Base-by-base conservation (phyloP, 2,797 vertebrate species). In the Muraenolepis orangiensis region DNA sequence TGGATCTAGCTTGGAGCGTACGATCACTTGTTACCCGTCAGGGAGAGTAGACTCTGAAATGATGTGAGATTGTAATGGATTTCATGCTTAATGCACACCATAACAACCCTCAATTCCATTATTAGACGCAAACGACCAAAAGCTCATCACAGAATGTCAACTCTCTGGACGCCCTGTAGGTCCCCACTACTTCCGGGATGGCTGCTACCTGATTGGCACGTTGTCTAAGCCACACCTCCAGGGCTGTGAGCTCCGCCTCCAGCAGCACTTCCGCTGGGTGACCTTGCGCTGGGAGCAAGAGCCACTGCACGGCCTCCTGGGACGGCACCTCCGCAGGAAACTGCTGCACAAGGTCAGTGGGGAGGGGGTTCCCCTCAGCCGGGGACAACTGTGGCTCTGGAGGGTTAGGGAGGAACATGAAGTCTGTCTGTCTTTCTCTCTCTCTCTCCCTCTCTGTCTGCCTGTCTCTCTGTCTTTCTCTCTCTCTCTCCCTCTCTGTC, bases 181-280 rank as follows among this genome's bases (percentile, higher is more conserved):
- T 74, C 90, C 90, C 6, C 96, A 97, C 83, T 94, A 94, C 85
- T 96, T 98, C 76, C 91, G 93, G 2, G 92, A 96, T 77, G 92
- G 94, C 74, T 94, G 94, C 90, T 99, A 96, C 88, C 85, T 98
- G 84, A 91, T 98, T 82, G 96, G 94, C 23, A 96, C 96, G 0
- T 82, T 99, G 0, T 92, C 96, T 0, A 97, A 96, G 89, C 93
- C 95, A 73, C 93, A 94, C 66, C 95, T 98, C 8, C 96, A 96
- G 80, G 96, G 97, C 69, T 87, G 95, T 0, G 97, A 98, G 88
- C 87, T 98, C 79, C 89, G 95, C 81, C 94, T 96, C 69, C 96
- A 98, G 89, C 97, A 98, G 83, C 95, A 98, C 81, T 98, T 98
- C 91, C 95, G 96, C 78, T 98, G 97, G 97, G 95, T 97, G 51